Evolutionary conservation across 2,113 vertebrate genomes (phyloP).

Genomic region (Cichladusa arquata): DNA sequence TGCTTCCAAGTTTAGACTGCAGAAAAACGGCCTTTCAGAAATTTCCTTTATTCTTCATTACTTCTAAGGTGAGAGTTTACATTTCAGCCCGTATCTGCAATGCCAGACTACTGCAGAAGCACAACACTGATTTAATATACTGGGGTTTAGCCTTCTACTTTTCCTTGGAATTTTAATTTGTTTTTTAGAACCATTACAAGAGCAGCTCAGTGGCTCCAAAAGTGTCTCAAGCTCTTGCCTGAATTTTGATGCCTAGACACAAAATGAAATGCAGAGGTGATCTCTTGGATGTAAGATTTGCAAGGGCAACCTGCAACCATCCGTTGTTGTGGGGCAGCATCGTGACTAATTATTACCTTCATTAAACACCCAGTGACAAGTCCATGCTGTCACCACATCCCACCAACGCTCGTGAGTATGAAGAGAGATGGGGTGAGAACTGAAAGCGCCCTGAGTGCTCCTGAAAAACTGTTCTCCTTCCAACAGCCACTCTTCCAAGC

Average conservation of each 20-base stretch:
- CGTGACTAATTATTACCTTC: background rate
- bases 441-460: background rate
- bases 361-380: background rate
- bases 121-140: background rate
- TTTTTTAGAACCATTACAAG: background rate
- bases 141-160: background rate
- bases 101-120: background rate
- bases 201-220: background rate
- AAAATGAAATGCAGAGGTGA: background rate
- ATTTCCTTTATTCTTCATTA: background rate
- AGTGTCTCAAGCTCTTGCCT: background rate
- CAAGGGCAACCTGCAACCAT: rapidly evolving
- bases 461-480: background rate
- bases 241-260: background rate
- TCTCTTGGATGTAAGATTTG: no score
- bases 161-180: background rate
- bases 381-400: background rate
- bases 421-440: background rate
- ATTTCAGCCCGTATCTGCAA: background rate
- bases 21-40: background rate
- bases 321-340: background rate
- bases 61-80: background rate
- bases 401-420: rapidly evolving
- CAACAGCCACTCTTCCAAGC: background rate
- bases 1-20: slow-evolving; percentile 32